Evolutionary conservation across 2,888 invertebrate species (phyloP).

Genomic region (Macrophya annulata): DNA sequence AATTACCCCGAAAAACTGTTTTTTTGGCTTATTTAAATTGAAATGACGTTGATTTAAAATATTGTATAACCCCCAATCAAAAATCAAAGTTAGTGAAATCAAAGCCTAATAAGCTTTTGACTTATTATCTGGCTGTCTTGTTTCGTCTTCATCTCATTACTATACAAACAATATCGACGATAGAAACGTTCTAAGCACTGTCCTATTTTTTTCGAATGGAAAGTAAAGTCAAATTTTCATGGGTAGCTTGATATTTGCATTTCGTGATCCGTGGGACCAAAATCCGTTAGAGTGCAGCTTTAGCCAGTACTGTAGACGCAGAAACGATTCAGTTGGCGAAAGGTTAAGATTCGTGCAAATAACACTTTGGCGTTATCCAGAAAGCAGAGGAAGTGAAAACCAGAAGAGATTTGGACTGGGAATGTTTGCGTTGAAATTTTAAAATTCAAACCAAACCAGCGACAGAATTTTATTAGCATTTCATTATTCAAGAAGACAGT

Average conservation of each 20-base stretch:
- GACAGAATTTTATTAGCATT: slow-evolving; percentile 17
- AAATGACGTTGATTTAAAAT: no score
- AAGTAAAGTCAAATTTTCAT: not conserved
- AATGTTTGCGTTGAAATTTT: slow-evolving; percentile 40
- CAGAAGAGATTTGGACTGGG: slow-evolving; percentile 23
- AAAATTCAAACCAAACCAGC: slow-evolving; percentile 22
- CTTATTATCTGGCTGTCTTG: no score
- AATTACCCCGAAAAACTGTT: no score
- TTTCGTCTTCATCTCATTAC: no score
- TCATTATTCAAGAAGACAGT: not conserved
- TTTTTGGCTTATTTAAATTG: no score
- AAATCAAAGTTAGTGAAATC: no score
- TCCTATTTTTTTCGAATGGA: not conserved
- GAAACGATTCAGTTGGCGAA: slow-evolving; percentile 21
- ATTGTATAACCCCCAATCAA: no score
- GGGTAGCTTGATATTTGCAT: slow-evolving; percentile 29
- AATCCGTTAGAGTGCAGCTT: slow-evolving; percentile 17
- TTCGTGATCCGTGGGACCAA: slow-evolving; percentile 30
- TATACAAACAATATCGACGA: not conserved
- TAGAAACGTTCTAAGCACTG: not conserved
- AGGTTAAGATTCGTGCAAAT: slow-evolving; percentile 54
- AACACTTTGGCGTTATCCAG: slow-evolving; percentile 17
- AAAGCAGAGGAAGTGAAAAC: slow-evolving; percentile 36
- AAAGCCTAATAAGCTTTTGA: no score
- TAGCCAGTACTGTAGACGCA: slow-evolving; percentile 19